These are phyloP conservation scores for Gadopsis bispinosus DNA, from an alignment of 2,797 vertebrate species.

Conservation along the genomic window DNA sequence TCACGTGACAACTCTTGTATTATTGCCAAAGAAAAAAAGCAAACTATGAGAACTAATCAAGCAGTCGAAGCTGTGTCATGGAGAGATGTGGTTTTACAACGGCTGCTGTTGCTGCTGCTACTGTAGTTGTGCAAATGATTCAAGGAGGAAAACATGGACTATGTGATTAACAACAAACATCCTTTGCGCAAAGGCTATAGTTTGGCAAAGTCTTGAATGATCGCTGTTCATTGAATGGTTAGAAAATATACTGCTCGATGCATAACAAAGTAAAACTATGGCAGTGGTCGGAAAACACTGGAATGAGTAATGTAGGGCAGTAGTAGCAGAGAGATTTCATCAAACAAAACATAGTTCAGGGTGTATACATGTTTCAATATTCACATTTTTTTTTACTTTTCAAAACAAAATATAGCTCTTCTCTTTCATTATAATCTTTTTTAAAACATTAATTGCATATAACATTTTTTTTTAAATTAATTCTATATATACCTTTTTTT, in stretches of 20 bases:
- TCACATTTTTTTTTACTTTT: constrained; percentile 85
- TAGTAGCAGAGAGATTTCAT: constrained; percentile 85
- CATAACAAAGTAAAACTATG: constrained; percentile 63
- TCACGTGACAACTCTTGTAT: constrained; percentile 79
- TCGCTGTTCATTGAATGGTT: constrained; percentile 44
- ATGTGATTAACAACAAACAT: constrained; percentile 45
- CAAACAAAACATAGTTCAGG: constrained; percentile 83
- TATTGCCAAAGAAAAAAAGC: constrained; percentile 85
- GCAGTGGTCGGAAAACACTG: constrained; percentile 60
- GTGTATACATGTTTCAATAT: constrained; percentile 86
- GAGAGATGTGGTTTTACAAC: constrained; percentile 65
- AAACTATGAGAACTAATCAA: constrained; percentile 70
- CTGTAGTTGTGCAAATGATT: constrained; percentile 78
- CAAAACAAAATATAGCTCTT: constrained; percentile 91
- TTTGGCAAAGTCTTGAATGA: constrained; percentile 61
- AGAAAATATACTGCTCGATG: constrained; percentile 55
- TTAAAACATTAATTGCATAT: constrained; percentile 89
- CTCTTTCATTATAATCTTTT: constrained; percentile 88
- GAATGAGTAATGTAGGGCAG: constrained; percentile 80
- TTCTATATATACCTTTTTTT: constrained; percentile 86
- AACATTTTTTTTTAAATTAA: constrained; percentile 84
- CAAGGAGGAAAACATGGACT: constrained; percentile 54
- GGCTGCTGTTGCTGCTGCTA: constrained; percentile 74
- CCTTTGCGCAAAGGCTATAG: constrained; percentile 66
- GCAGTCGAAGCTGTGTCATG: constrained; percentile 67